These are phyloP conservation scores for Lacerta bilineata DNA, from an alignment of 2,797 vertebrate species.

Conservation along the genomic window DNA sequence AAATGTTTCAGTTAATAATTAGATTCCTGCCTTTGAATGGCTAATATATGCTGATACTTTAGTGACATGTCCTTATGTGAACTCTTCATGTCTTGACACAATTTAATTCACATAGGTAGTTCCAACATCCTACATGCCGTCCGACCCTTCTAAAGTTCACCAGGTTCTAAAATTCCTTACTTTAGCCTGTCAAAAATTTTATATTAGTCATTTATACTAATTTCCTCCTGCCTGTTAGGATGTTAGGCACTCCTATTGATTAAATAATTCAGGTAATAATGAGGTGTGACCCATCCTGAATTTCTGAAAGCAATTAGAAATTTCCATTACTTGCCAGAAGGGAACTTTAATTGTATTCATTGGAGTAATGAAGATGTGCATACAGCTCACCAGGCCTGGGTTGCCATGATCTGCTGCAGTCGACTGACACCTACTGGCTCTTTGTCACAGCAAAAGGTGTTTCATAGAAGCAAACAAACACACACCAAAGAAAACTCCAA, in stretches of 20 bases:
- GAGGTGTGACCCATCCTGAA: constrained; percentile 30
- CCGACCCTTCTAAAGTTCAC: constrained; percentile 41
- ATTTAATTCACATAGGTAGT: neutral
- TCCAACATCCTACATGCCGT: constrained; percentile 18
- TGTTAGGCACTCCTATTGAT: constrained; percentile 46
- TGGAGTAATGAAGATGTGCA: neutral
- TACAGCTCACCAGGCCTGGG: neutral
- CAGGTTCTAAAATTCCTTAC: neutral
- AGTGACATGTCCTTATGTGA: neutral
- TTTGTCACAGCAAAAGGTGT: neutral
- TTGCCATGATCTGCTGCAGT: constrained; percentile 36
- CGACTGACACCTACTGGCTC: constrained; percentile 68
- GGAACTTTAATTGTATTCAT: constrained; percentile 35
- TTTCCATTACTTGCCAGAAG: constrained; percentile 49
- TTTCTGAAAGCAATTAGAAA: constrained; percentile 50
- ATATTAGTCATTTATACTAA: constrained; percentile 36
- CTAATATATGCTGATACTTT: constrained; percentile 13
- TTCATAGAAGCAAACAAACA: neutral
- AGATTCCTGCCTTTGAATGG: constrained; percentile 8
- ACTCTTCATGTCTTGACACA: constrained; percentile 41
- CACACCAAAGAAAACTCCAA: too few species aligned
- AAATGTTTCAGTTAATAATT: constrained; percentile 21
- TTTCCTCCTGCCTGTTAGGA: constrained; percentile 15
- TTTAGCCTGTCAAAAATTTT: constrained; percentile 6
- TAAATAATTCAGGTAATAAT: constrained; percentile 60